Percentiles rank a stretch among this genome's conserved stretches.
Evolutionary conservation across 92 coral and sea anemone species (phyloP).

Genomic region (Bergia sp.): DNA sequence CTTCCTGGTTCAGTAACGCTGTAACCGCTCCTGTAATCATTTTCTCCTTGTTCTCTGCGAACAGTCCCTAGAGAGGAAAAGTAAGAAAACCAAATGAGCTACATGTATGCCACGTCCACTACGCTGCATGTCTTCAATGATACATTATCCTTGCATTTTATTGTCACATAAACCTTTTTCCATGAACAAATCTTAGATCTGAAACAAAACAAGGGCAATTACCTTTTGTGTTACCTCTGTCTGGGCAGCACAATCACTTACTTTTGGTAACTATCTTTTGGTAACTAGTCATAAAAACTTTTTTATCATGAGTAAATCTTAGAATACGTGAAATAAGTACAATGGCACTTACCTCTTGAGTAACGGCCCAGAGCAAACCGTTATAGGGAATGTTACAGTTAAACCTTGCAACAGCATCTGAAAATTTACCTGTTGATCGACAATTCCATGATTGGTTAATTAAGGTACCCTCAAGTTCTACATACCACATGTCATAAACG

Average conservation of each 20-base stretch:
- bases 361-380: constrained; percentile 95
- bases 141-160: not conserved
- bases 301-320: not conserved
- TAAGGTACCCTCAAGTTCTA: not conserved
- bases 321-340: not conserved
- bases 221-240: no score
- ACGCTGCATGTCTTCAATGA: not conserved
- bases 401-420: constrained; percentile 91
- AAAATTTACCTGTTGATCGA: constrained; percentile 62
- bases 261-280: no score
- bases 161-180: no score
- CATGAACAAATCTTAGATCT: no score
- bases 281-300: no score
- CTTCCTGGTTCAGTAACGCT: constrained; percentile 89
- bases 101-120: not conserved
- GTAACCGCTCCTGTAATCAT: constrained; percentile 90
- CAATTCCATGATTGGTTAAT: not conserved
- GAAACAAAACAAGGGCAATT: no score
- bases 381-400: constrained; percentile 94
- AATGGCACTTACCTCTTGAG: constrained; percentile 85
- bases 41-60: constrained; percentile 94
- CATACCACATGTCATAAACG: not conserved
- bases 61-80: constrained; percentile 69
- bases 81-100: not conserved
- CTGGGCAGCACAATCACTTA: no score